These are phyloP conservation scores for Fukomys damarensis DNA, from an alignment of 2,113 vertebrate species.

Conservation along the genomic window DNA sequence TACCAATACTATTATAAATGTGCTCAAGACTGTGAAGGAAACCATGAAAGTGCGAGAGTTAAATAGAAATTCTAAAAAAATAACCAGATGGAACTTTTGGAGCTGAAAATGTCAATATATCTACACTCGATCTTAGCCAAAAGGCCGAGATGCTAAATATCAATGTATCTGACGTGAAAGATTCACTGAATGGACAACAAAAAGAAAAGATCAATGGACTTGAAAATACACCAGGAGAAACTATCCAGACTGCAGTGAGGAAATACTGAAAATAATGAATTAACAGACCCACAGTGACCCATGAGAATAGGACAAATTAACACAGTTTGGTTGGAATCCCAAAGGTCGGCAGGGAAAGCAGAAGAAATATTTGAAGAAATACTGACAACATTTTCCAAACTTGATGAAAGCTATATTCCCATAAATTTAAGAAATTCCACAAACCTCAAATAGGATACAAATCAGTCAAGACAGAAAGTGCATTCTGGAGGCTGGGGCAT, in stretches of 20 bases:
- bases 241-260: not conserved
- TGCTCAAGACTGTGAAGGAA: not conserved
- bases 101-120: no score
- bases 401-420: not conserved
- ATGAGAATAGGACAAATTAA: not conserved
- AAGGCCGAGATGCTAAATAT: no score
- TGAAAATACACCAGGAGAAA: not conserved
- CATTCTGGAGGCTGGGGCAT: not conserved
- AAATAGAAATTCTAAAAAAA: not conserved
- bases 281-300: not conserved
- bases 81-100: not conserved
- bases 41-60: not conserved
- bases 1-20: not conserved
- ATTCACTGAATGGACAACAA: not conserved
- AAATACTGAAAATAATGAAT: not conserved
- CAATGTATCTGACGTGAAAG: slow-evolving; percentile 10
- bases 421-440: not conserved
- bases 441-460: not conserved
- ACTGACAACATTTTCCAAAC: not conserved
- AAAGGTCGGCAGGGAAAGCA: not conserved
- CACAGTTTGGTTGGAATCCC: not conserved
- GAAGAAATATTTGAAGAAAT: not conserved
- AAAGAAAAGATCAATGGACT: not conserved
- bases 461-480: not conserved
- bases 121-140: no score